phyloP scores from a whole-genome alignment of 2,888 invertebrate genomes.

The Pachymerium ferrugineum region DNA sequence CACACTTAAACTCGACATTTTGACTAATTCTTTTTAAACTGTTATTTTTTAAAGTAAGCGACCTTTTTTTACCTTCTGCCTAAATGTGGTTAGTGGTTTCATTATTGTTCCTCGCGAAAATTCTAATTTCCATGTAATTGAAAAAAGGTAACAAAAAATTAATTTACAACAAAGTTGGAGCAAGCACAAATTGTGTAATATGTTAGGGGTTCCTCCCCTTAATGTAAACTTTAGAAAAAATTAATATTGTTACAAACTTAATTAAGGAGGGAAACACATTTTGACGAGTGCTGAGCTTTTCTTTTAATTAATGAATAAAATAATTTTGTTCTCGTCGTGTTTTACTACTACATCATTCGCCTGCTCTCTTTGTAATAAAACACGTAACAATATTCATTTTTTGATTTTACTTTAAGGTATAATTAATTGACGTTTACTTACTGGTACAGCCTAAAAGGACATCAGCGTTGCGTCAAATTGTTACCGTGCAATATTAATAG shows the following conservation, averaged over 20 bases:
- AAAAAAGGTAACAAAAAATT: slow-evolving; percentile 9
- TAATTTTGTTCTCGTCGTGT: background rate
- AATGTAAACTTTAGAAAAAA: slow-evolving; percentile 7
- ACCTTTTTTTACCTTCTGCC: background rate
- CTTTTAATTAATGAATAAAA: background rate
- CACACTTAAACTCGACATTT: background rate
- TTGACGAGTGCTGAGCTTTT: background rate
- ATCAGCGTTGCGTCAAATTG: background rate
- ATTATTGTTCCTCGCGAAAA: background rate
- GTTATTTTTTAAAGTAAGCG: background rate
- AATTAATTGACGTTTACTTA: no score
- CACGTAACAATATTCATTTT: background rate
- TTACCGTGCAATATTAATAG: background rate
- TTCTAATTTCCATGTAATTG: slow-evolving; percentile 13
- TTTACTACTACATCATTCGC: no score
- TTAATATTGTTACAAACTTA: slow-evolving; percentile 8
- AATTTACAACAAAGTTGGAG: slow-evolving; percentile 3
- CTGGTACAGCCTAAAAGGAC: background rate
- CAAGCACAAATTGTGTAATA: background rate
- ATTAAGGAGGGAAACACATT: background rate
- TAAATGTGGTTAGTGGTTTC: slow-evolving; percentile 4
- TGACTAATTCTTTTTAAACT: background rate
- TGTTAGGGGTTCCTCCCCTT: background rate
- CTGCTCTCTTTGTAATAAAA: background rate
- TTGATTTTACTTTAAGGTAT: no score